Evolutionary conservation across 2,113 vertebrate species (phyloP).

Genomic region (Cranoglanis bouderius): DNA sequence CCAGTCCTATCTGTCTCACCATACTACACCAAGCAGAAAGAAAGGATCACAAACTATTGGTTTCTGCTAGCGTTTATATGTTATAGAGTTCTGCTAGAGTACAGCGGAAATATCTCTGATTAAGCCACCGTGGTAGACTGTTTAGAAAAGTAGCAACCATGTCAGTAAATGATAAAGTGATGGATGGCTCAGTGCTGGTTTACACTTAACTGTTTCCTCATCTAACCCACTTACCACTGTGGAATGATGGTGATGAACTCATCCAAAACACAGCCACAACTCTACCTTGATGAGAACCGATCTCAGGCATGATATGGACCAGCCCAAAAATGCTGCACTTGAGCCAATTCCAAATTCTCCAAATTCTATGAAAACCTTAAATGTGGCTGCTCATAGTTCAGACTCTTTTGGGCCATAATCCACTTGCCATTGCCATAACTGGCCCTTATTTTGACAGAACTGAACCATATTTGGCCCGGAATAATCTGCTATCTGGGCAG

Average conservation of each 20-base stretch:
- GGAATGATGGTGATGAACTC: neutral
- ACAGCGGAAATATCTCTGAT: slow-evolving; percentile 20
- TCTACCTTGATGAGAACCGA: slow-evolving; percentile 5
- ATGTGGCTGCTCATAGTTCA: slow-evolving; percentile 1
- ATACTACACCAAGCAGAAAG: slow-evolving; percentile 17
- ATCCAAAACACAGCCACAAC: neutral
- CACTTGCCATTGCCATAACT: neutral
- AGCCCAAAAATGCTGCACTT: slow-evolving; percentile 11
- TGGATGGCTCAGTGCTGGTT: neutral
- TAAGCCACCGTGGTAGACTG: neutral
- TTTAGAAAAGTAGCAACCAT: slow-evolving; percentile 3
- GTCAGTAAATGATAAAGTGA: neutral
- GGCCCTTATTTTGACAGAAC: slow-evolving; percentile 11
- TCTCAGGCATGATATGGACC: slow-evolving; percentile 10
- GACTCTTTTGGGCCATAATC: neutral
- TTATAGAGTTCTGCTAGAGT: too few relatives aligned
- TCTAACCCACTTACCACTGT: slow-evolving; percentile 4
- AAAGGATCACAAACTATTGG: slow-evolving; percentile 21
- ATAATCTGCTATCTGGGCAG: slow-evolving; percentile 32
- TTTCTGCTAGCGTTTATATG: slow-evolving; percentile 4
- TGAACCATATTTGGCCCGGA: slow-evolving; percentile 25
- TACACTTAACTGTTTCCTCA: slow-evolving; percentile 16
- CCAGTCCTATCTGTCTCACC: slow-evolving; percentile 55
- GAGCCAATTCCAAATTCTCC: neutral
- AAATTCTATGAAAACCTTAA: slow-evolving; percentile 12